A percentile compares a stretch with the other conserved stretches of the same genome.
These are phyloP conservation scores for Crocidura indochinensis DNA, from an alignment of 2,797 vertebrate genomes.

Conservation along the genomic window DNA sequence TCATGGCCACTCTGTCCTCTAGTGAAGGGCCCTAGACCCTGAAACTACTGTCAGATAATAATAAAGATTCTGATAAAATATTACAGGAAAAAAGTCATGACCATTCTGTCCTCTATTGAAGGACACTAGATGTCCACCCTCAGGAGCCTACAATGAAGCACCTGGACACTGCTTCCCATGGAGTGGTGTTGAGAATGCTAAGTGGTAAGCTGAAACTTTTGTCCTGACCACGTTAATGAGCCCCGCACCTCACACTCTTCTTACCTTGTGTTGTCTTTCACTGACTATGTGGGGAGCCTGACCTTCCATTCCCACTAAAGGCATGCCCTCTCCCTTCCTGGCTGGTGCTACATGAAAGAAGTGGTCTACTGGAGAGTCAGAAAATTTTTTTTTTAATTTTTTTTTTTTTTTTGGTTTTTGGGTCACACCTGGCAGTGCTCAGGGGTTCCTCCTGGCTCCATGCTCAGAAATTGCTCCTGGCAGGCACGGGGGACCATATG, in stretches of 20 bases:
- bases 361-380: neutral
- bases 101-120: neutral
- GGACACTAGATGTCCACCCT: neutral
- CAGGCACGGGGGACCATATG: too few relatives aligned
- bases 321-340: neutral
- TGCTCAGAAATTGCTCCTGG: too few relatives aligned
- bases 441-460: too few relatives aligned
- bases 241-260: too few relatives aligned
- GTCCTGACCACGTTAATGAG: neutral
- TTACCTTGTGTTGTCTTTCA: neutral
- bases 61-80: neutral
- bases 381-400: too few relatives aligned
- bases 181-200: neutral
- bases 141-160: neutral
- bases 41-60: conserved; percentile 22
- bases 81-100: neutral
- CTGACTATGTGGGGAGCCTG: neutral
- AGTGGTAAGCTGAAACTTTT: neutral
- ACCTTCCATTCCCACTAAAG: neutral
- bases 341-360: neutral
- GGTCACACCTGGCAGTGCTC: too few relatives aligned
- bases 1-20: too few relatives aligned
- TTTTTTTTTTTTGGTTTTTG: too few relatives aligned
- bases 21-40: too few relatives aligned
- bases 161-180: too few relatives aligned